A percentile compares a stretch with the other conserved stretches of the same genome.
Evolutionary conservation across 2,797 vertebrate species (phyloP).

Genomic region (Spea hammondii): DNA sequence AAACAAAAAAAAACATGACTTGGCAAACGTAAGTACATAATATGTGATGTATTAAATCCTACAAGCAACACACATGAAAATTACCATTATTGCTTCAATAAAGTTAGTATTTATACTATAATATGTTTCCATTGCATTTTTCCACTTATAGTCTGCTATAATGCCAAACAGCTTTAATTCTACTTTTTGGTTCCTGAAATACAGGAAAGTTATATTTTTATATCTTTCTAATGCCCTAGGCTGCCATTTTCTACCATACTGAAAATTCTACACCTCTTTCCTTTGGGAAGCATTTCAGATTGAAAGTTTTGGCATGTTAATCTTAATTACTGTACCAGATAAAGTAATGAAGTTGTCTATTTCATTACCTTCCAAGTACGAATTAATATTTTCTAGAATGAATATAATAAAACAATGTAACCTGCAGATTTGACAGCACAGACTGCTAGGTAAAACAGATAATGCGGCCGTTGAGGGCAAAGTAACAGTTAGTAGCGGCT

Average conservation of each 20-base stretch:
- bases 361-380: slow-evolving; percentile 16
- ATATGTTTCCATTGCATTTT: not conserved
- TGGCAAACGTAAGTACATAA: no score
- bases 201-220: slow-evolving; percentile 25
- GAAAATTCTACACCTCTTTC: slow-evolving; percentile 42
- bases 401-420: no score
- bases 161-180: slow-evolving; percentile 20
- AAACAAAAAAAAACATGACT: no score
- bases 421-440: no score
- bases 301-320: slow-evolving; percentile 24
- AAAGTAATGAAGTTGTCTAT: slow-evolving; percentile 20
- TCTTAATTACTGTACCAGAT: slow-evolving; percentile 34
- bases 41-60: no score
- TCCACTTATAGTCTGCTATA: slow-evolving; percentile 11
- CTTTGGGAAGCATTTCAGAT: slow-evolving; percentile 31
- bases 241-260: slow-evolving; percentile 29
- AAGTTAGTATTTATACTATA: no score
- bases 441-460: no score
- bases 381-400: no score
- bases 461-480: no score
- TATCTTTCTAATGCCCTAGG: slow-evolving; percentile 32
- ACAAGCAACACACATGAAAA: no score
- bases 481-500: no score
- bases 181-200: slow-evolving; percentile 31
- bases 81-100: no score